A percentile compares a stretch with the other conserved stretches of the same genome.
These are phyloP conservation scores for Wiebesia pumilae DNA, from an alignment of 1,140 invertebrate genomes.

Conservation along the genomic window DNA sequence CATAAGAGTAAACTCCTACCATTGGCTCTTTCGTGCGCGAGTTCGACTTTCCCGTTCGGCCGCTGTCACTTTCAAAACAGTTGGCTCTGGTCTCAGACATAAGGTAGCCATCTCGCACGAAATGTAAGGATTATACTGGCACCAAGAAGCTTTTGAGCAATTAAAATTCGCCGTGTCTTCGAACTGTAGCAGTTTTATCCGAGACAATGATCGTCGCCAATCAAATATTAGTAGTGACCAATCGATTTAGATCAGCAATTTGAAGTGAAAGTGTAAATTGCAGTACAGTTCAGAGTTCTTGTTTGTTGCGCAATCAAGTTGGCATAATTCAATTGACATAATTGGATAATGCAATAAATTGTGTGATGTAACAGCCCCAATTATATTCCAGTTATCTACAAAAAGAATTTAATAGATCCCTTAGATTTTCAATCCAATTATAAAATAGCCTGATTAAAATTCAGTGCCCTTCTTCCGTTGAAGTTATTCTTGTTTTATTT, in stretches of 20 bases:
- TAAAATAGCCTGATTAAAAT: background rate
- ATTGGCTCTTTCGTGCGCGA: constrained; percentile 9
- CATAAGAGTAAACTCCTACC: constrained; percentile 45
- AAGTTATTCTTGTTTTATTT: background rate
- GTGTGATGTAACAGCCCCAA: background rate
- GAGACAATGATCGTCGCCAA: background rate
- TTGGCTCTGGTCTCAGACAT: background rate
- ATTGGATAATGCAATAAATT: constrained; percentile 8
- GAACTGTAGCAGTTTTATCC: background rate
- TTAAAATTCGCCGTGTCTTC: no score
- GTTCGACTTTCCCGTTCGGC: background rate
- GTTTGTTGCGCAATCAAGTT: constrained; percentile 7
- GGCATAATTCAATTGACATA: constrained; percentile 44
- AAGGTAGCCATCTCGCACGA: background rate
- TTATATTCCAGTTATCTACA: no score
- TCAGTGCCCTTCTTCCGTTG: background rate
- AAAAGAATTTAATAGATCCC: background rate
- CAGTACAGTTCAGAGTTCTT: background rate
- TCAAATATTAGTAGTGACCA: background rate
- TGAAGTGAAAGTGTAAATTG: constrained; percentile 1
- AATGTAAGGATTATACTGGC: background rate
- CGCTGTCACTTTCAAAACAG: constrained; percentile 45
- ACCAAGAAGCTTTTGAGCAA: background rate
- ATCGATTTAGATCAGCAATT: background rate
- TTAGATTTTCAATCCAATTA: background rate